Evolutionary conservation across 2,113 vertebrate species (phyloP), one percentile per base, ranked within the genome.

Genomic region (Sula dactylatra): DNA sequence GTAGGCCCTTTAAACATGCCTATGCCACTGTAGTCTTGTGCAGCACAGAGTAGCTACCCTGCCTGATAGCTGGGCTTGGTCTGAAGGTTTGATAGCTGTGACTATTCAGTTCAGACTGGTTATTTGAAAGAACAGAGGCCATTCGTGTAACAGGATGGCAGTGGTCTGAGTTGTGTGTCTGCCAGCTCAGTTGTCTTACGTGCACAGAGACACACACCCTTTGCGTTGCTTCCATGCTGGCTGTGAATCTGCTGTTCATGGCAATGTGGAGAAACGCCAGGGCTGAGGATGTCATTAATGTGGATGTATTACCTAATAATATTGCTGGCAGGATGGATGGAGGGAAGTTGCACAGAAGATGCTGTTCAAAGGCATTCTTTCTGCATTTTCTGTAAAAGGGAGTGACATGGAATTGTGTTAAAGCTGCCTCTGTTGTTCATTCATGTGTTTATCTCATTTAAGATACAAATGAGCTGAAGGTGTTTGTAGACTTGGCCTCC

Each of bases 401-500:
- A 34, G 16, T 25, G 56, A 4, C 16, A 34, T 32, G 64, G 69
- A 27, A 15, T 18, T 58, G 26, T 14, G 3, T 45, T 80, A 14
- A 7, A 56, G 55, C 65, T 47, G 31, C 72, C 36, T 78, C 49
- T 18, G 5, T 62, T 61, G 13, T 26, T 85, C 16, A 2, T 66
- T 86, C 13, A 1, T 13, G 13, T 9, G 24, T 72, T 88, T 73
- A 2, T 50, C 58, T 93, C 94, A 1, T 64, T 89, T 50, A 76
- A 99, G 99, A 98, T 96, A 98, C 99, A 52, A 99, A 98, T 17
- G 99, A 99, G 94, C 96, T 99, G 95, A 99, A 99, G 88, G 99
- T 99, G 22, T 99, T 99, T 77, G 99, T 99, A 65, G 99, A 99
- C 97, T 88, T 99, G 98, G 99, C 99, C 1, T 99, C 99, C 83